Evolutionary conservation across 2,113 vertebrate genomes (phyloP), one percentile per base, ranked within the genome.

Genomic region (Sceloporus tristichus): DNA sequence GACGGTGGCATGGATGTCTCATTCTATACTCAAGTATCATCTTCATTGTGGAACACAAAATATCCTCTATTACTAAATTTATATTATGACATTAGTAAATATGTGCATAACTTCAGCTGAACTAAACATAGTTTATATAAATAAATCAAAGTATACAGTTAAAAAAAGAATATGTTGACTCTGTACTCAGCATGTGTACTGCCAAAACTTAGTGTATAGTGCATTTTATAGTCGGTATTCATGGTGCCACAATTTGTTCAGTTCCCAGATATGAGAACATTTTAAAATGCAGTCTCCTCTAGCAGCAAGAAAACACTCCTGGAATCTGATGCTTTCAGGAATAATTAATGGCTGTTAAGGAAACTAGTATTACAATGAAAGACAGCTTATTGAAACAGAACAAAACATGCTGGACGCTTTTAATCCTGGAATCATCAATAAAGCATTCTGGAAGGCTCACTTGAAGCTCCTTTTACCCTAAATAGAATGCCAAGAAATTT

Each of bases 311-410:
- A 96, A 96, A 88, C 34, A 78, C 85, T 89, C 80, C 27, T 94
- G 88, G 91, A 96, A 96, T 95, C 81, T 76, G 85, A 85, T 90
- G 85, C 79, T 91, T 94, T 94, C 85, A 91, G 87, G 86, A 95
- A 92, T 94, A 91, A 95, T 94, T 89, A 92, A 85, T 91, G 86
- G 62, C 91, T 89, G 79, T 93, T 95, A 90, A 2, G 54, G 84
- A 95, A 94, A 89, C 4, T 9, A 78, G 85, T 34, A 82, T 84
- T 90, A 87, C 48, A 85, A 54, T 92, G 82, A 87, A 94, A 94
- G 80, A 85, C 25, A 86, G 5, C 90, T 92, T 94, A 94, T 94
- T 48, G 87, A 87, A 91, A 86, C 68, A 68, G 5, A 93, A 91
- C 85, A 91, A 90, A 93, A 92, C 53, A 90, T 53, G 87, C 87